These are phyloP conservation scores for Hucho hucho DNA, from an alignment of 2,113 vertebrate genomes.

Conservation along the genomic window DNA sequence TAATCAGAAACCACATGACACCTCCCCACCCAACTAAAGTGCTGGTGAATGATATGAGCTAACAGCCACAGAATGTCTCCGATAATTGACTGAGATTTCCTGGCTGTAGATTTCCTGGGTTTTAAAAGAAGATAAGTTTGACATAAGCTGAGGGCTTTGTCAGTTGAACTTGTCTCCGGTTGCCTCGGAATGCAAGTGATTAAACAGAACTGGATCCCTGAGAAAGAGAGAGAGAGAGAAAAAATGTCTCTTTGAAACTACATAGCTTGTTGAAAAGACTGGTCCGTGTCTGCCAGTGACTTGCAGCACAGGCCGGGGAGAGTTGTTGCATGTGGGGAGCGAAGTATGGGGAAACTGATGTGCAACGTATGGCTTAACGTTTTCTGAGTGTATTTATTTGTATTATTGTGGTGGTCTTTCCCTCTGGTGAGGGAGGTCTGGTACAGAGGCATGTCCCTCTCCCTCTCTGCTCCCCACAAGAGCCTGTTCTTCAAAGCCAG, in stretches of 20 bases:
- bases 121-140: slow-evolving; percentile 14
- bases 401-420: neutral
- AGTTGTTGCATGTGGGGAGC: neutral
- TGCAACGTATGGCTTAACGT: neutral
- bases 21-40: too few relatives aligned
- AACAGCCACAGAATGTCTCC: neutral
- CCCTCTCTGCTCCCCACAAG: slow-evolving; percentile 6
- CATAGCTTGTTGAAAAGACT: neutral
- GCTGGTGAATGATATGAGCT: neutral
- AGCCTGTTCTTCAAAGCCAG: neutral
- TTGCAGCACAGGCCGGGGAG: neutral
- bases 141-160: slow-evolving; percentile 25
- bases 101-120: slow-evolving; percentile 24
- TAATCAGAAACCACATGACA: too few relatives aligned
- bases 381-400: too few relatives aligned
- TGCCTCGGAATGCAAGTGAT: slow-evolving; percentile 26
- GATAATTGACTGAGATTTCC: slow-evolving; percentile 9
- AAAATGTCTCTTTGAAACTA: neutral
- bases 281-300: neutral
- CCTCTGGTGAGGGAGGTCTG: slow-evolving; percentile 20
- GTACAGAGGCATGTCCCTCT: neutral
- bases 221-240: neutral
- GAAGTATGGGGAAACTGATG: neutral
- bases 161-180: slow-evolving; percentile 23
- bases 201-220: slow-evolving; percentile 8